Evolutionary conservation across 1,140 invertebrate genomes (phyloP).

Genomic region (Drosophila punjabiensis): DNA sequence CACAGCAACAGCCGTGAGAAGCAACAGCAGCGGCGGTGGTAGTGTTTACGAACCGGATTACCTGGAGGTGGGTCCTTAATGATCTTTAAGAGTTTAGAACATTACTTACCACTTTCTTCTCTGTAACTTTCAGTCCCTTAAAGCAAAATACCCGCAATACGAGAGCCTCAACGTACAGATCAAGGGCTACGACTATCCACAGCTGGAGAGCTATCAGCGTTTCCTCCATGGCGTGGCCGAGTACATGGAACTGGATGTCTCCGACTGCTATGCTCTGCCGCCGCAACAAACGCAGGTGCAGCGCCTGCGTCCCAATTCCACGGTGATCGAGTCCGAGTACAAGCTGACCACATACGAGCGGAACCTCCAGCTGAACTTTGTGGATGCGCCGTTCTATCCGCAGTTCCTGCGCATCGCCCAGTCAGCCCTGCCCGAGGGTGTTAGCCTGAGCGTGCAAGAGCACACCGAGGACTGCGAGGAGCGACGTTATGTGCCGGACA

Average conservation of each 20-base stretch:
- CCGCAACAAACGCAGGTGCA: constrained; percentile 89
- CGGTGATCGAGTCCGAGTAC: constrained; percentile 90
- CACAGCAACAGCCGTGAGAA: constrained; percentile 7
- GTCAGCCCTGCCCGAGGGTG: constrained; percentile 90
- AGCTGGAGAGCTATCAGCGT: constrained; percentile 92
- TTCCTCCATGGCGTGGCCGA: constrained; percentile 91
- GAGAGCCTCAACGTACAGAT: constrained; percentile 91
- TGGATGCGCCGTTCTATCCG: constrained; percentile 87
- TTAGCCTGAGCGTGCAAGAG: constrained; percentile 88
- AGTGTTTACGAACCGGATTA: constrained; percentile 87
- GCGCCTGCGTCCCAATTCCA: constrained; percentile 89
- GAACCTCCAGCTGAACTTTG: constrained; percentile 89
- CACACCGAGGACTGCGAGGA: constrained; percentile 88
- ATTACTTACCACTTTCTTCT: not conserved
- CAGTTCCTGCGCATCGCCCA: constrained; percentile 90
- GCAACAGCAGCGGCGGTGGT: constrained; percentile 39
- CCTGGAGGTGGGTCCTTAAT: constrained; percentile 85
- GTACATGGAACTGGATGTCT: constrained; percentile 91
- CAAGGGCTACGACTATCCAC: constrained; percentile 92
- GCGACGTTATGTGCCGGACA: constrained; percentile 92
- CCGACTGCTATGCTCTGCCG: constrained; percentile 91
- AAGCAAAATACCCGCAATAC: constrained; percentile 90
- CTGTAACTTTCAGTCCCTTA: constrained; percentile 86
- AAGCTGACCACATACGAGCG: constrained; percentile 91
- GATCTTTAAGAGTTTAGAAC: not conserved